Percentiles rank a stretch among this genome's conserved stretches.
phyloP scores from a whole-genome alignment of 2,113 vertebrate species.

The Lathamus discolor region DNA sequence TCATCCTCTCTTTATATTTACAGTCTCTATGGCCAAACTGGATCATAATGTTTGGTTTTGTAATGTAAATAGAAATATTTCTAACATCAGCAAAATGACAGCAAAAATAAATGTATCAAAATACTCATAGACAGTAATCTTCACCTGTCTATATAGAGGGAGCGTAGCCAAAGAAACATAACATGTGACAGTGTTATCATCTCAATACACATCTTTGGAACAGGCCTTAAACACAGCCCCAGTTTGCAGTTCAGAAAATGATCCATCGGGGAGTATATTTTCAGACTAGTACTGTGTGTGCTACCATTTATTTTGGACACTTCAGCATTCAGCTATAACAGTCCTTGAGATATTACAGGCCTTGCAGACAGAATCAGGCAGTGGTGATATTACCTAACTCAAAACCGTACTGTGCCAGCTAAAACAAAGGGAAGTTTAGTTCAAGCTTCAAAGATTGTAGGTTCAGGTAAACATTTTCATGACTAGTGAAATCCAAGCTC shows the following conservation, averaged over 20 bases:
- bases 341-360: background rate
- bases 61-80: slow-evolving; percentile 26
- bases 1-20: background rate
- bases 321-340: background rate
- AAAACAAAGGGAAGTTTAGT: background rate
- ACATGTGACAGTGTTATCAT: background rate
- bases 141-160: background rate
- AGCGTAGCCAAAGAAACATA: background rate
- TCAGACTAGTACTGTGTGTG: background rate
- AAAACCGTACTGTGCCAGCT: background rate
- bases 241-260: background rate
- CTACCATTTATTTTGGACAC: background rate
- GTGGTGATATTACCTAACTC: background rate
- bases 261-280: background rate
- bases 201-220: background rate
- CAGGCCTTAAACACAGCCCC: background rate
- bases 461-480: background rate
- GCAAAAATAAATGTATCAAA: background rate
- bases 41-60: background rate
- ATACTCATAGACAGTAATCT: background rate
- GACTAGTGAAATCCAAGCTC: background rate
- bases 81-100: slow-evolving; percentile 1
- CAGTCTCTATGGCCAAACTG: background rate
- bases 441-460: background rate
- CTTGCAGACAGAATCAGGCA: background rate